Conservation (phyloP, 2,797 vertebrate species). For the Babyrousa celebensis region DNA sequence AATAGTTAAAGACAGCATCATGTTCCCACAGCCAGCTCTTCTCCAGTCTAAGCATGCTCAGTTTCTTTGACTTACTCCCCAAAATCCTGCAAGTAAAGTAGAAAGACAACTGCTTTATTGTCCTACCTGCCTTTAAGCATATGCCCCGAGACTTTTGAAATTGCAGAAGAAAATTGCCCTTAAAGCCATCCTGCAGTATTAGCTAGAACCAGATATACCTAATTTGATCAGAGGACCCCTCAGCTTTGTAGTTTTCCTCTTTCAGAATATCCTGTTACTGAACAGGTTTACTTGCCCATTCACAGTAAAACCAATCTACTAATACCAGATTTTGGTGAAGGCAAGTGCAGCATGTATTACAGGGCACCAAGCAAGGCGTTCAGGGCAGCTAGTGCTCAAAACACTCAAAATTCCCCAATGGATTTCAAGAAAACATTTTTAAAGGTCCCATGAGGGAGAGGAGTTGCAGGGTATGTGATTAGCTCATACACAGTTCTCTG, state of each 20-base stretch:
- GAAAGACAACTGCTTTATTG: conserved; percentile 33
- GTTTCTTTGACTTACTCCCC: neutral
- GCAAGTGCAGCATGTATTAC: neutral
- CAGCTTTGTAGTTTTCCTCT: neutral
- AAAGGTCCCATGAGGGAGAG: neutral
- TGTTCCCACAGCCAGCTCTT: neutral
- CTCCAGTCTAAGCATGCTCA: neutral
- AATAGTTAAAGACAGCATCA: neutral
- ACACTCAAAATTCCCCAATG: no score
- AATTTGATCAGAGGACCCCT: conserved; percentile 43
- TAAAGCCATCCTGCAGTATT: neutral
- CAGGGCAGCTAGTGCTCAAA: neutral
- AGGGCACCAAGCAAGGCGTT: neutral
- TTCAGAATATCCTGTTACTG: neutral
- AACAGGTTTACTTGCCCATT: neutral
- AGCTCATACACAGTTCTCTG: neutral
- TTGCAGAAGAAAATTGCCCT: neutral
- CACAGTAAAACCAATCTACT: neutral
- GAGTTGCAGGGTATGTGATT: neutral
- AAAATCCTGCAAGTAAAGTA: neutral
- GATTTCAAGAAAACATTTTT: neutral
- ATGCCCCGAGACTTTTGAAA: neutral
- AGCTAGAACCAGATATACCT: neutral
- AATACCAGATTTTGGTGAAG: neutral
- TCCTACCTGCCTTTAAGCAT: neutral